phyloP scores from a whole-genome alignment of 2,888 invertebrate genomes.

The Helobdella robusta region DNA sequence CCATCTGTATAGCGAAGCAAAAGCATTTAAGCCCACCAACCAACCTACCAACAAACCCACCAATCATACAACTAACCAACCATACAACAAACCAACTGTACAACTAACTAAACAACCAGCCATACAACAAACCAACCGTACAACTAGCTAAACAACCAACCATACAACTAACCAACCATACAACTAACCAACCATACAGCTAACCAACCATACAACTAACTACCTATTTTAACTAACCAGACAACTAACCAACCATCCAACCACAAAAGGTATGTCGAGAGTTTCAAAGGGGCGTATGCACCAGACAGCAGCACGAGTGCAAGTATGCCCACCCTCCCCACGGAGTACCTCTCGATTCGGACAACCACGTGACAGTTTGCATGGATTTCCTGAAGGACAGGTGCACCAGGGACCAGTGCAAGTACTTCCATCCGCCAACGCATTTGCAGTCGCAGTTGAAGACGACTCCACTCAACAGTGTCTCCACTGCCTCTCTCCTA shows the following conservation, averaged over 20 bases:
- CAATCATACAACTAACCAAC: too few relatives aligned
- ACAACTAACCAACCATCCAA: too few relatives aligned
- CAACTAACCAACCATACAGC: background rate
- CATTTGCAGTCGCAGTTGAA: conserved; percentile 69
- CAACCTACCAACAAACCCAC: too few relatives aligned
- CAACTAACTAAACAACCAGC: too few relatives aligned
- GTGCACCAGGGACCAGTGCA: conserved; percentile 98
- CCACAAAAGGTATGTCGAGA: conserved; percentile 67
- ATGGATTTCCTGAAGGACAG: conserved; percentile 78
- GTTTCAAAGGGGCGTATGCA: conserved; percentile 96
- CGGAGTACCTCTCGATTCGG: conserved; percentile 81
- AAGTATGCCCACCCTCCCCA: conserved; percentile 96
- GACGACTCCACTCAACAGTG: conserved; percentile 3
- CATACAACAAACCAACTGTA: too few relatives aligned
- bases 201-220: too few relatives aligned
- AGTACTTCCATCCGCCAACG: conserved; percentile 99
- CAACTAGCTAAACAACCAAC: too few relatives aligned
- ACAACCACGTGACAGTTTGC: conserved; percentile 98
- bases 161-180: background rate
- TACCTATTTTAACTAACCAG: too few relatives aligned
- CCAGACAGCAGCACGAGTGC: conserved; percentile 92
- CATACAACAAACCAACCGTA: background rate
- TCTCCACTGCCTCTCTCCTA: background rate
- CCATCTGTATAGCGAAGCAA: too few relatives aligned
- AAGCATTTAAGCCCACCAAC: too few relatives aligned